Conservation (phyloP, 1,140 invertebrate genomes). For the Centruroides vittatus region DNA sequence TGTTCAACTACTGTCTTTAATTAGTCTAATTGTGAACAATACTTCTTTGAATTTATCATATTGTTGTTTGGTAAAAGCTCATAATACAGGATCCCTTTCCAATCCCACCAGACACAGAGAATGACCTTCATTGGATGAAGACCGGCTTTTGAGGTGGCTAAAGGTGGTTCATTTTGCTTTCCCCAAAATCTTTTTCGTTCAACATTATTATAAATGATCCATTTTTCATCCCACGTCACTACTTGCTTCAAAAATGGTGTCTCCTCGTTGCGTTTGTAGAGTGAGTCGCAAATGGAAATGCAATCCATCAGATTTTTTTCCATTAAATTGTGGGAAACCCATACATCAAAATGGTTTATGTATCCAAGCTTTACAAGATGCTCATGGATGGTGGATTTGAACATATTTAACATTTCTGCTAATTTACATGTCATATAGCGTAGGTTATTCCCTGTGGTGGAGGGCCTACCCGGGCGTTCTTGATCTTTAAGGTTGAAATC, state of each 20-base stretch:
- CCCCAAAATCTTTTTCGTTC: not conserved
- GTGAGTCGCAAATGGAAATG: constrained; percentile 2
- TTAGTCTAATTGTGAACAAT: constrained; percentile 1
- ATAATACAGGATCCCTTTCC: not conserved
- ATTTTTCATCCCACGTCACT: not conserved
- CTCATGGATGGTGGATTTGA: not conserved
- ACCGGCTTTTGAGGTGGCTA: too few relatives aligned
- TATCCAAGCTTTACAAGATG: not conserved
- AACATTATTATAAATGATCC: not conserved
- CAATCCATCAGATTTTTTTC: not conserved
- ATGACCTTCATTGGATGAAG: too few relatives aligned
- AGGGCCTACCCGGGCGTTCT: not conserved
- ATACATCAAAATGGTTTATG: not conserved
- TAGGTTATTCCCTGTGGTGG: not conserved
- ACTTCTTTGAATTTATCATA: constrained; percentile 8
- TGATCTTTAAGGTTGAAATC: not conserved
- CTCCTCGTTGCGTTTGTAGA: not conserved
- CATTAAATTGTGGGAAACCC: not conserved
- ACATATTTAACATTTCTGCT: not conserved
- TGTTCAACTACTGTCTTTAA: not conserved
- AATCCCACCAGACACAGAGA: too few relatives aligned
- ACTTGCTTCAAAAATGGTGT: not conserved
- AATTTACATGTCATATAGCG: not conserved
- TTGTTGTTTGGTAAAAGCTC: constrained; percentile 7
- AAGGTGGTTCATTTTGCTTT: too few relatives aligned